These are phyloP conservation scores for Stigmatopora argus DNA, from an alignment of 2,113 vertebrate species.

Conservation along the genomic window DNA sequence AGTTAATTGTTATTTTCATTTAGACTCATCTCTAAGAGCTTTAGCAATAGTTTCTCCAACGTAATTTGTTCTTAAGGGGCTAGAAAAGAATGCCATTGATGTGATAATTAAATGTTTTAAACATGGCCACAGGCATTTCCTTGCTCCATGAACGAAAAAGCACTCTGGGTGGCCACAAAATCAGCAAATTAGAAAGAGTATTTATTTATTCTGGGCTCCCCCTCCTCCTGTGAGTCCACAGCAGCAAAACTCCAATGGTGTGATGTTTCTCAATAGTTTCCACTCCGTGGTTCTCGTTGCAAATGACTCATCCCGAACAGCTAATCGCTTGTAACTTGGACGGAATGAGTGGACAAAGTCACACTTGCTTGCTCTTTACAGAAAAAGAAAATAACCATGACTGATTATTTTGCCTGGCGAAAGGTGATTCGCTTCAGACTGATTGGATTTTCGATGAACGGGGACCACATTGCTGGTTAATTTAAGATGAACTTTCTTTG, in stretches of 20 bases:
- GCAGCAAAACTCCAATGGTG: constrained; percentile 41
- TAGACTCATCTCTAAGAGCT: constrained; percentile 11
- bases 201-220: constrained; percentile 56
- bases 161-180: constrained; percentile 31
- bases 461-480: constrained; percentile 65
- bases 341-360: constrained; percentile 56
- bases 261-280: constrained; percentile 61
- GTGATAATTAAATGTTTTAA: constrained; percentile 36
- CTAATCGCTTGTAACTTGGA: constrained; percentile 69
- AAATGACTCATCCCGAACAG: constrained; percentile 63
- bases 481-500: constrained; percentile 60
- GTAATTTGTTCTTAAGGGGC: constrained; percentile 5
- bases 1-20: constrained; percentile 10
- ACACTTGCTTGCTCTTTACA: constrained; percentile 56
- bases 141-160: constrained; percentile 33
- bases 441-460: constrained; percentile 58
- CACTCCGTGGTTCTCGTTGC: constrained; percentile 57
- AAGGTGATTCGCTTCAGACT: constrained; percentile 50
- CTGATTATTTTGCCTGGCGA: constrained; percentile 43
- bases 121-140: constrained; percentile 32
- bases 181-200: constrained; percentile 51
- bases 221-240: constrained; percentile 45
- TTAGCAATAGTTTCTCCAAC: constrained; percentile 7
- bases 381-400: constrained; percentile 55
- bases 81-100: constrained; percentile 17